Evolutionary conservation across 2,113 vertebrate genomes (phyloP).

Genomic region (Microcebus ravelobensis): DNA sequence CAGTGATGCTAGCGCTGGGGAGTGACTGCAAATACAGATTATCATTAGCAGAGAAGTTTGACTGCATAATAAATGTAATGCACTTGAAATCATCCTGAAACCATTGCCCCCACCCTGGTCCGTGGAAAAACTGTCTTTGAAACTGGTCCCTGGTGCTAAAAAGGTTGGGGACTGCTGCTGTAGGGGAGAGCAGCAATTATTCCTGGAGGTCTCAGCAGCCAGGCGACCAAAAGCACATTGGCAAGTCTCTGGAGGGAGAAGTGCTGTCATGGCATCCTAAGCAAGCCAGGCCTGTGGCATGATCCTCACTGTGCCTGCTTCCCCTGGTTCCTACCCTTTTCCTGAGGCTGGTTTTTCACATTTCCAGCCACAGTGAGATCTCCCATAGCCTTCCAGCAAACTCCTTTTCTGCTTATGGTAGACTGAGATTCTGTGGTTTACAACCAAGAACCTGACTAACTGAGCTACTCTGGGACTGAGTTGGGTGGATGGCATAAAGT

Average conservation of each 20-base stretch:
- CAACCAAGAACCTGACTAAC: conserved; percentile 15
- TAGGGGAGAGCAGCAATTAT: neutral
- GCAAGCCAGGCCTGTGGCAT: neutral
- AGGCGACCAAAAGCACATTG: neutral
- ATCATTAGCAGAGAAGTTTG: too few species aligned
- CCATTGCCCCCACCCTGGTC: too few species aligned
- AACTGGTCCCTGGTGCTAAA: too few species aligned
- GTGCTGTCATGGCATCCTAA: neutral
- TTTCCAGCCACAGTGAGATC: conserved; percentile 8
- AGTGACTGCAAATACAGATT: too few species aligned
- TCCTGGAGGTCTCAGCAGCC: conserved; percentile 21
- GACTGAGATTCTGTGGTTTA: conserved; percentile 29
- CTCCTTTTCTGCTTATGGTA: conserved; percentile 20
- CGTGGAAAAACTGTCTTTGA: too few species aligned
- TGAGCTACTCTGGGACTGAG: conserved; percentile 5
- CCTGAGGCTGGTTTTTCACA: neutral
- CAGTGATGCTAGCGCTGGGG: too few species aligned
- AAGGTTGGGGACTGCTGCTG: too few species aligned
- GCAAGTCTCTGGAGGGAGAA: neutral
- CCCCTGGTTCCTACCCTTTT: neutral
- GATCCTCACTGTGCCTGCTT: neutral
- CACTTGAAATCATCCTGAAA: too few species aligned
- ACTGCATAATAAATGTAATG: too few species aligned
- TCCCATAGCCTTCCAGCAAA: conserved; percentile 15
- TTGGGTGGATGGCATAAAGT: neutral